Conservation (phyloP, 1,140 invertebrate genomes). For the Vollenhovia emeryi region DNA sequence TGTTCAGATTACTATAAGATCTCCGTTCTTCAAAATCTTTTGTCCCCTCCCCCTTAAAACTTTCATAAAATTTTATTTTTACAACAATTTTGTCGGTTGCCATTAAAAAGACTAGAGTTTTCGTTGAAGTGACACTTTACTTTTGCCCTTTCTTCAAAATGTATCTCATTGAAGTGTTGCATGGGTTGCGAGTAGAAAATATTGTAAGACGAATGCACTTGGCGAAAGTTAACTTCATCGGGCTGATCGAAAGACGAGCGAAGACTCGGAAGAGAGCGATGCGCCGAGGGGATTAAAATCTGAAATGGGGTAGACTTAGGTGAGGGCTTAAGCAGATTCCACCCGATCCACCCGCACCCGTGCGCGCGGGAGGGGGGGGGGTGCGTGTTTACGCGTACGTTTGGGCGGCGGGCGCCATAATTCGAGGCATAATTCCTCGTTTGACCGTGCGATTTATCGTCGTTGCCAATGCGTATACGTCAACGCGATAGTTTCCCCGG, state of each 20-base stretch:
- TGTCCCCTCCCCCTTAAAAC: no score
- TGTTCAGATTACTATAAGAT: no score
- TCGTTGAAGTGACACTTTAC: no score
- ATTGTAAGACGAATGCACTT: background rate
- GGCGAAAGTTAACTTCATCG: background rate
- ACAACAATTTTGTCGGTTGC: no score
- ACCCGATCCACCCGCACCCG: background rate
- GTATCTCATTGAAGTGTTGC: no score
- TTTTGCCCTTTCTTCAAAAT: no score
- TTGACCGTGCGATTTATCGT: slow-evolving; percentile 57
- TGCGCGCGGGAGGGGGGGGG: no score
- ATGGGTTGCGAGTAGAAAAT: background rate
- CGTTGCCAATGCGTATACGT: slow-evolving; percentile 68
- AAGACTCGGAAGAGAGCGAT: background rate
- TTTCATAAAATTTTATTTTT: no score
- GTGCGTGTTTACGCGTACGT: slow-evolving; percentile 41
- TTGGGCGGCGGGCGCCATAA: slow-evolving; percentile 33
- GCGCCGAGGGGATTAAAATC: slow-evolving; percentile 4
- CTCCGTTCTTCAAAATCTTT: no score
- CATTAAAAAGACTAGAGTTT: no score
- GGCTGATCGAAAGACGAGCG: background rate
- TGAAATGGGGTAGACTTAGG: background rate
- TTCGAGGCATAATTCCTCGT: slow-evolving; percentile 63
- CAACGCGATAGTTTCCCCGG: slow-evolving; percentile 61
- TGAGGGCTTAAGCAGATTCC: slow-evolving; percentile 27